Conservation (phyloP, 1,140 invertebrate species). For the Scaptomyza pallida region DNA sequence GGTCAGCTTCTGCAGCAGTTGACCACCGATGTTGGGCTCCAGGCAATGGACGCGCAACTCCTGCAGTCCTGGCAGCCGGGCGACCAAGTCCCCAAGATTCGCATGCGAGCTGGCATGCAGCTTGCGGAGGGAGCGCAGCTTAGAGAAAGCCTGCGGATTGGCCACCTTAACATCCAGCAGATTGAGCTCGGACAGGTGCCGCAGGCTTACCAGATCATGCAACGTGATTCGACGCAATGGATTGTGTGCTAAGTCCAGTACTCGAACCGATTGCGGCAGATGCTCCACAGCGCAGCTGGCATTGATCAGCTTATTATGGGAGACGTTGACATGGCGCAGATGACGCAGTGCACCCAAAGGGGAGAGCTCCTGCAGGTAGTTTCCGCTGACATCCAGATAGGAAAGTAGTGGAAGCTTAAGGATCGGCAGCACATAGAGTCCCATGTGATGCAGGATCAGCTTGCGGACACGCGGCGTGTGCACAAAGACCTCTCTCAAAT, state of each 20-base stretch:
- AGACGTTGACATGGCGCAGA: conserved; percentile 87
- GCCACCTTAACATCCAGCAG: conserved; percentile 77
- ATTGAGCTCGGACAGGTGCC: conserved; percentile 75
- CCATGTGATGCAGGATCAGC: conserved; percentile 90
- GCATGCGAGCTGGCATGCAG: conserved; percentile 70
- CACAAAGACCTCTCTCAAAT: conserved; percentile 95
- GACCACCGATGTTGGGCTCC: conserved; percentile 88
- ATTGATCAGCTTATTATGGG: conserved; percentile 86
- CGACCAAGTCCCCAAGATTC: conserved; percentile 79
- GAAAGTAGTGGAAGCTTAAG: conserved; percentile 89
- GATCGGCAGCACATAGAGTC: conserved; percentile 89
- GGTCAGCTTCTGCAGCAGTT: conserved; percentile 87
- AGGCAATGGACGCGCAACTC: conserved; percentile 89
- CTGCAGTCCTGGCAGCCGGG: conserved; percentile 85
- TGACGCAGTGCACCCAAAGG: conserved; percentile 86
- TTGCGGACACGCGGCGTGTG: conserved; percentile 92
- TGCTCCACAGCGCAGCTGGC: conserved; percentile 79
- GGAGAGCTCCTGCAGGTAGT: conserved; percentile 78
- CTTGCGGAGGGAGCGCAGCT: conserved; percentile 84
- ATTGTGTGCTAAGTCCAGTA: conserved; percentile 80
- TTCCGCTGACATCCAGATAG: conserved; percentile 82
- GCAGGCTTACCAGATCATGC: conserved; percentile 71
- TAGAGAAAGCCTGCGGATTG: conserved; percentile 77
- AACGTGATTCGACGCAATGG: conserved; percentile 73
- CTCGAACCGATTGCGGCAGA: conserved; percentile 70